Evolutionary conservation across 35 echinoderm and acorn worm genomes (phyloP).

Genomic region (Amphiura filiformis): DNA sequence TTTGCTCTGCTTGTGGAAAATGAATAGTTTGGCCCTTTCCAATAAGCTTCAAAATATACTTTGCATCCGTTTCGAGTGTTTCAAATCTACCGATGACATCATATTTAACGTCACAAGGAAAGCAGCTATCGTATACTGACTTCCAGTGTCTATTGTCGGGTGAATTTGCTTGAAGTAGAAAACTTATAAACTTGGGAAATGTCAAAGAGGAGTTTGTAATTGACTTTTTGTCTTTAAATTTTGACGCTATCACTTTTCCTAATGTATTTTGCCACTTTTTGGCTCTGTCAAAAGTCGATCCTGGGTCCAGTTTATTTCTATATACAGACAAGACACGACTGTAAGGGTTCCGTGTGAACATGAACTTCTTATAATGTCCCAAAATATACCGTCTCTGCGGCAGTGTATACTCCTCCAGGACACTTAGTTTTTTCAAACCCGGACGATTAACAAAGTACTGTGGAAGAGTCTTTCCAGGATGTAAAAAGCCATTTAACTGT

Average conservation of each 20-base stretch:
- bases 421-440: constrained; percentile 40
- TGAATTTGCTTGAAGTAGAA: constrained; percentile 36
- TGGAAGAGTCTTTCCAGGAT: constrained; percentile 36
- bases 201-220: constrained; percentile 19
- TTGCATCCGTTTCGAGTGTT: constrained; percentile 66
- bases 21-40: constrained; percentile 29
- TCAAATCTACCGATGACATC: constrained; percentile 92
- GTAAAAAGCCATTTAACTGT: constrained; percentile 48
- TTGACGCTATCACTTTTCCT: constrained; percentile 49
- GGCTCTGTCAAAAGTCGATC: constrained; percentile 62
- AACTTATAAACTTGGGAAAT: constrained; percentile 19
- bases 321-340: constrained; percentile 85
- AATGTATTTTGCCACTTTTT: constrained; percentile 54
- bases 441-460: constrained; percentile 69
- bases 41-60: constrained; percentile 56
- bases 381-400: constrained; percentile 47
- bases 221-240: background rate
- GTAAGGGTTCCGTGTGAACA: constrained; percentile 90
- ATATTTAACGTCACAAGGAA: constrained; percentile 85
- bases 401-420: constrained; percentile 30
- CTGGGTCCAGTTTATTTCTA: constrained; percentile 81
- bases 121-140: constrained; percentile 47
- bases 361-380: constrained; percentile 82
- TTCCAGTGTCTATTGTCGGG: constrained; percentile 57
- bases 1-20: constrained; percentile 69